Conservation (phyloP, 1,140 invertebrate species). For the Grapholita molesta region DNA sequence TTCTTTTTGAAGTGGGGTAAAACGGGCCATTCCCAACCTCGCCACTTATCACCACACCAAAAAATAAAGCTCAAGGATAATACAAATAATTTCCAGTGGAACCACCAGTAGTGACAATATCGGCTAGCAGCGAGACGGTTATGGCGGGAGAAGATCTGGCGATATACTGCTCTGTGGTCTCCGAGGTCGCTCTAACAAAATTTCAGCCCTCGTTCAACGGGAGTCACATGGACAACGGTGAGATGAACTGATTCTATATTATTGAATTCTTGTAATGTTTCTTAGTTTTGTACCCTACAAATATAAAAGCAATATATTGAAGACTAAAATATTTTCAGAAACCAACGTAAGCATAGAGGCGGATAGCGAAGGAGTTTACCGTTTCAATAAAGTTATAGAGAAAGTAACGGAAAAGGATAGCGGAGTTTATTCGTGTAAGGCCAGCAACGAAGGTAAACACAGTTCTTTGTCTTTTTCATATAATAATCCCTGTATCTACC, state of each 20-base stretch:
- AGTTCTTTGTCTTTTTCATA: not conserved
- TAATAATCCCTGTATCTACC: no score
- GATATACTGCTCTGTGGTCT: constrained; percentile 51
- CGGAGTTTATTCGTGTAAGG: constrained; percentile 56
- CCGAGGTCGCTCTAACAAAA: constrained; percentile 39
- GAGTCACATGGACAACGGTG: constrained; percentile 32
- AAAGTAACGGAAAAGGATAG: constrained; percentile 36
- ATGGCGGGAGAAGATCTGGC: constrained; percentile 32
- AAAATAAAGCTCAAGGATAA: no score
- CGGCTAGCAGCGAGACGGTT: constrained; percentile 39
- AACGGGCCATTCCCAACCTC: no score
- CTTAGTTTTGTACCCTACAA: no score
- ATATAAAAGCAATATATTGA: constrained; percentile 1
- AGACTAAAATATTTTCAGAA: constrained; percentile 24
- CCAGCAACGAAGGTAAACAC: constrained; percentile 53
- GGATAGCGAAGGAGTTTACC: constrained; percentile 40
- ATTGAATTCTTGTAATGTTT: no score
- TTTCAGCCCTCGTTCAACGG: constrained; percentile 38
- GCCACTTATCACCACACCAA: no score
- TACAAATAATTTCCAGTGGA: constrained; percentile 43
- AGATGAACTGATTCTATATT: no score
- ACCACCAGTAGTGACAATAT: constrained; percentile 49
- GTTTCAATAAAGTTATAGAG: constrained; percentile 41
- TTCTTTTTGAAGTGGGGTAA: no score
- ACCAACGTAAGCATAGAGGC: constrained; percentile 33